Evolutionary conservation across 2,888 invertebrate genomes (phyloP), one percentile per base, ranked within the genome.

Genomic region (Megalurothrips usitatus): DNA sequence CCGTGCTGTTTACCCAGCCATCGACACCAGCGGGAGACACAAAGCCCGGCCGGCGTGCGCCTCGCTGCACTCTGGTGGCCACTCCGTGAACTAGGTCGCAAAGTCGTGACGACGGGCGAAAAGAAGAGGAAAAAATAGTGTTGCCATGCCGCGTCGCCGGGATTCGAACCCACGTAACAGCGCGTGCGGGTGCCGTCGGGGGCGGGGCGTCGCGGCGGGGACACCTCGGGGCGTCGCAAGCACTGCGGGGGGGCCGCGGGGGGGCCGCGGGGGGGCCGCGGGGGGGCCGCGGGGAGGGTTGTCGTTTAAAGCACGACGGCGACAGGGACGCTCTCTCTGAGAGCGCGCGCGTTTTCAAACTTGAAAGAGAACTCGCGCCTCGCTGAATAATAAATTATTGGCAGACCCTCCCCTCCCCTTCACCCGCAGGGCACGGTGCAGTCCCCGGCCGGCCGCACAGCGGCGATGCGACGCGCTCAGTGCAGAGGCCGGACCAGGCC

Each of bases 331-430:
- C 3, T 43, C 34, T 2, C 34, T 43, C 3, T 17, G 58, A 12
- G 58, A 9, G 14, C 10, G 19, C 14, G 14, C 23, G 68, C 68
- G 68, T 23, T 23, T 11, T 23, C 23, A 75, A 26, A 75, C 23
- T 75, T 75, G 68, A 75, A 75, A 75, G 68, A 75, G 68, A 75
- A 12, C 34, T 23, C 68, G 0, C 58, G 58, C 58, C 34, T 19
- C 17, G 58, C 68, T 75, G 68, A 75, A 75, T 75, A 26, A 75
- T 75, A 75, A 75, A 75, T 26, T 75, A 75, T 75, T 23, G 68
- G 26, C 68, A 75, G 23, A 26, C 68, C 23, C 68, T 26, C 26
- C 10, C n/a, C 68, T 26, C 26, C 68, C 23, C 68, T 9, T 12
- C 68, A 9, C 1, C 26, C 26, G 23, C 14, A 14, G 52, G 52